phyloP scores from a whole-genome alignment of 2,888 invertebrate species.

The Caenorhabditis doughertyi region DNA sequence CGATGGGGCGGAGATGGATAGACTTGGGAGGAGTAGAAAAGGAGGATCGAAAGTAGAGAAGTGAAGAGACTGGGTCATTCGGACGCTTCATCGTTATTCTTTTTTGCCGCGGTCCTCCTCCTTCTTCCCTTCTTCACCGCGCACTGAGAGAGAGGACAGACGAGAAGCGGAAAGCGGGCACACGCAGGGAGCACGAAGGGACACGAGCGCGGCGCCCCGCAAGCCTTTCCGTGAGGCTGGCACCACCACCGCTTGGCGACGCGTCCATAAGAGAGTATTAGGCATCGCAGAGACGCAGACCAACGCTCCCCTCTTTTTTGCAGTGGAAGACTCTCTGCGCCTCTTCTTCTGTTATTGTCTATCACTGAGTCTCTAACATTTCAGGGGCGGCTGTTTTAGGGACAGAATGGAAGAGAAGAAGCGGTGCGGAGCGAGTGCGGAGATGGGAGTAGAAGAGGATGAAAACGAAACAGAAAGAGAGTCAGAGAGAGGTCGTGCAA shows the following conservation, averaged over 20 bases:
- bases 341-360: slow-evolving; percentile 30
- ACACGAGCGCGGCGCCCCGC: slow-evolving; percentile 62
- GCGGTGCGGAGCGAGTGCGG: slow-evolving; percentile 30
- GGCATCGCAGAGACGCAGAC: slow-evolving; percentile 42
- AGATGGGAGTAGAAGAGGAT: background rate
- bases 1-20: slow-evolving; percentile 50
- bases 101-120: slow-evolving; percentile 39
- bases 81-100: slow-evolving; percentile 56
- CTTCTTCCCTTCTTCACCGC: slow-evolving; percentile 20
- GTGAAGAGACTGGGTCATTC: slow-evolving; percentile 51
- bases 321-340: slow-evolving; percentile 27
- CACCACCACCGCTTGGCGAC: slow-evolving; percentile 61
- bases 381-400: slow-evolving; percentile 26
- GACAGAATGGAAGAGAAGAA: slow-evolving; percentile 28
- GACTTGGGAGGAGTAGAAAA: slow-evolving; percentile 41
- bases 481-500: slow-evolving; percentile 61
- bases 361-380: slow-evolving; percentile 17
- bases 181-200: slow-evolving; percentile 50
- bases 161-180: slow-evolving; percentile 38
- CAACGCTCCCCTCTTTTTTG: slow-evolving; percentile 24
- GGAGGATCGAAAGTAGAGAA: slow-evolving; percentile 45
- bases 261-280: slow-evolving; percentile 35
- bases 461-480: slow-evolving; percentile 26
- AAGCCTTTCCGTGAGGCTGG: slow-evolving; percentile 57
- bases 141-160: slow-evolving; percentile 40